Evolutionary conservation across 2,888 invertebrate genomes (phyloP).

Genomic region (Drosophila mayaguana): DNA sequence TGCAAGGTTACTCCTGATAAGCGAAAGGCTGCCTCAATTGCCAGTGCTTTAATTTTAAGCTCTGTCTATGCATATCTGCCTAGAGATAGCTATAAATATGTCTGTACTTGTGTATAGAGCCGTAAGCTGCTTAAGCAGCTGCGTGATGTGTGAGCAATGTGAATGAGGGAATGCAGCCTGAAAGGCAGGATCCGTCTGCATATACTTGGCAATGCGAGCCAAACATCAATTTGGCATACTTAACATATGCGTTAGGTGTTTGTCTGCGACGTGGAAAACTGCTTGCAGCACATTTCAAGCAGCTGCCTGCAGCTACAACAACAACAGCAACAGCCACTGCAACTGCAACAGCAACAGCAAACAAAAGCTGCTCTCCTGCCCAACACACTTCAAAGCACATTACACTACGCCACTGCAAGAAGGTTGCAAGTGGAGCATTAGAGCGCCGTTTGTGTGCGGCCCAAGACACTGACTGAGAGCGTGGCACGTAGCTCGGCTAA

Average conservation of each 20-base stretch:
- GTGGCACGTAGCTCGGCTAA: conserved; percentile 70
- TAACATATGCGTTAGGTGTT: conserved; percentile 67
- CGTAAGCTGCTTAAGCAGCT: neutral
- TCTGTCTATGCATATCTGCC: neutral
- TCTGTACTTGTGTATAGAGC: too few relatives aligned
- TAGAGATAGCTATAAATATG: neutral
- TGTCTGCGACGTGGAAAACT: conserved; percentile 29
- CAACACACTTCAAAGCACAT: conserved; percentile 69
- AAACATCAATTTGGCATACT: conserved; percentile 63
- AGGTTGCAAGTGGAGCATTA: neutral
- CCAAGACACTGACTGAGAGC: conserved; percentile 34
- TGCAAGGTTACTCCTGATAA: neutral
- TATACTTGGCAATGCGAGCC: conserved; percentile 3
- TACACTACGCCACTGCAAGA: conserved; percentile 50
- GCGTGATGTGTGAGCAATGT: conserved; percentile 35
- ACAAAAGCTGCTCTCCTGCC: conserved; percentile 44
- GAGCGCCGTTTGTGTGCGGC: neutral
- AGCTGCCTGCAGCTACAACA: conserved; percentile 27
- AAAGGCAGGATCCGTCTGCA: conserved; percentile 17
- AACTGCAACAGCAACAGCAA: conserved; percentile 8
- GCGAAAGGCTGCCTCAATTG: neutral
- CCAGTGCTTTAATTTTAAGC: neutral
- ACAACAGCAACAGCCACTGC: conserved; percentile 11
- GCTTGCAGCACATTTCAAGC: conserved; percentile 60
- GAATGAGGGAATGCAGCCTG: conserved; percentile 21